A percentile compares a stretch with the other conserved stretches of the same genome.
phyloP scores from a whole-genome alignment of 2,113 vertebrate genomes.

The Brienomyrus brachyistius region DNA sequence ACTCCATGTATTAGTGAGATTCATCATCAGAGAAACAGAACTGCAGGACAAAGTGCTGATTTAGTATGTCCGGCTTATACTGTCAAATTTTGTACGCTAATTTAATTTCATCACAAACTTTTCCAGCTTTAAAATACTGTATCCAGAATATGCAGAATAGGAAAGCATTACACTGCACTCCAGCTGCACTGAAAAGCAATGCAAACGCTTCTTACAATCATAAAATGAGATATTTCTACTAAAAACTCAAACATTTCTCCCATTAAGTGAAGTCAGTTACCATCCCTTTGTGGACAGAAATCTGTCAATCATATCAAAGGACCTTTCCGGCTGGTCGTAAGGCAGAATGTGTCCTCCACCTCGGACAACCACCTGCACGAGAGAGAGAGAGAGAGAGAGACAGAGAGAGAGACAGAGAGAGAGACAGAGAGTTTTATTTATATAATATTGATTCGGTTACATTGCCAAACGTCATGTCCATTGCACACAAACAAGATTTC shows the following conservation, averaged over 20 bases:
- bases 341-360: conserved; percentile 75
- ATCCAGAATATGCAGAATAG: not conserved
- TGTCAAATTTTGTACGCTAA: not conserved
- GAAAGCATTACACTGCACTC: not conserved
- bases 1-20: not conserved
- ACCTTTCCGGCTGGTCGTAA: conserved; percentile 69
- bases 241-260: not conserved
- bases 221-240: not conserved
- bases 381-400: not conserved
- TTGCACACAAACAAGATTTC: not conserved
- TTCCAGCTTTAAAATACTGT: not conserved
- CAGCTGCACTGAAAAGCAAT: not conserved
- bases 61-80: not conserved
- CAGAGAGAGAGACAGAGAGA: too few species aligned
- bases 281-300: conserved; percentile 68
- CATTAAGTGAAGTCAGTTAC: conserved; percentile 7
- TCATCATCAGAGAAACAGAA: not conserved
- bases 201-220: not conserved
- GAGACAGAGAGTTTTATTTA: not conserved
- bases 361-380: conserved; percentile 65
- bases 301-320: conserved; percentile 76
- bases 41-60: not conserved
- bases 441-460: not conserved
- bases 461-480: not conserved
- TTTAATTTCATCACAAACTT: not conserved